Conservation (phyloP, 2,888 invertebrate species). For the Invenusta paracnida region DNA sequence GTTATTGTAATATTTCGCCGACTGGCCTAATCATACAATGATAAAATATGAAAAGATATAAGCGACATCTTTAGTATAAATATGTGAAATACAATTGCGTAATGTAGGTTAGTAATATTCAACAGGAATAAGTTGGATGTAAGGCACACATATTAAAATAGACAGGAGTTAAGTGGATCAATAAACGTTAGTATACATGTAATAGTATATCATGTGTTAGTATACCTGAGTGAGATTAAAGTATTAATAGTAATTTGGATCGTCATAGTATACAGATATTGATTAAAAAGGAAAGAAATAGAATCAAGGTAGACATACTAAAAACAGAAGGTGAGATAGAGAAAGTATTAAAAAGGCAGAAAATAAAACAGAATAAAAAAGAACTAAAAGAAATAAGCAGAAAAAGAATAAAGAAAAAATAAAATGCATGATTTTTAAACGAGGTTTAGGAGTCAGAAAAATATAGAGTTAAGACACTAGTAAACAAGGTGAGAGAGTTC, state of each 20-base stretch:
- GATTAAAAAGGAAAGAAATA: background rate
- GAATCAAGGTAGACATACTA: background rate
- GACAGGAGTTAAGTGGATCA: background rate
- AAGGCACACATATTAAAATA: background rate
- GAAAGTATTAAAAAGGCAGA: background rate
- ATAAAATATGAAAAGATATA: background rate
- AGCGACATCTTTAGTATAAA: background rate
- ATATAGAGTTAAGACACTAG: background rate
- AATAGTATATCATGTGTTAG: background rate
- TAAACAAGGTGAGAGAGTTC: background rate
- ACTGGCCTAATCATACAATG: background rate
- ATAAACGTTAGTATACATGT: background rate
- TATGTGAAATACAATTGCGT: background rate
- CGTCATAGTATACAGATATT: background rate
- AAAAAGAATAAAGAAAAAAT: background rate
- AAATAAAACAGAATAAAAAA: background rate
- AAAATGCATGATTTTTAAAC: too few relatives aligned
- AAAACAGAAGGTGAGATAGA: background rate
- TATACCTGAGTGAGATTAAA: background rate
- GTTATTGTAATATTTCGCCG: background rate
- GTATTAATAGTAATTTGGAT: background rate
- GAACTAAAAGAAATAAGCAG: background rate
- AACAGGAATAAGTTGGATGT: background rate
- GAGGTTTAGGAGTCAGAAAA: background rate
- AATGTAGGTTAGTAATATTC: background rate